Base-by-base conservation (phyloP, 2,888 invertebrate genomes). In the Scaptodrosophila latifasciaeformis region DNA sequence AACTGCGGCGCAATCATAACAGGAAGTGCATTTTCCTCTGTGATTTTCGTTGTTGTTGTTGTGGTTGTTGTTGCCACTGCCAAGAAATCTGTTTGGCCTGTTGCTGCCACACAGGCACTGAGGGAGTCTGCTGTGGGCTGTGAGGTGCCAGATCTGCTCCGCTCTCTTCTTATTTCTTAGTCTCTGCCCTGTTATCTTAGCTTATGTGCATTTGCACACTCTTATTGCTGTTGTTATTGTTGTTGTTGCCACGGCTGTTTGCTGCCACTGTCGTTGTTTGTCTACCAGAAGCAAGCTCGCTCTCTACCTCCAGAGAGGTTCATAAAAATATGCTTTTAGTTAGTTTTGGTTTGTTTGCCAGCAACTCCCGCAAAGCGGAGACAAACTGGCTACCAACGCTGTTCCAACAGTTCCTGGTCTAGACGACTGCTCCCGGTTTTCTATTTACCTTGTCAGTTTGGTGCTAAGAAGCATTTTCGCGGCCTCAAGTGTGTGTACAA, bases 21-120 rank as follows among this genome's bases (percentile, higher is more conserved):
- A 72, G 72, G 79, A 72, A 72, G 63, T 75, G 68, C 71, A 72
- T 78, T 62, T 72, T 75, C 71, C 65, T 75, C 2, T 13, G 12
- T 35, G 15, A 15, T 6, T 37, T 15, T n/a, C n/a, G 9, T n/a
- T 31, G 31, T n/a, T 31, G 31, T n/a, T 10, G n/a, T 31, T 31
- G 31, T 17, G 15, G 37, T 37, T 37, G 18, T 37, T 37, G 57
- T 59, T 67, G 75, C 65, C 43, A 58, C 48, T 74, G 75, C 75
- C 70, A 75, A 75, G 79, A 71, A 75, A 78, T 65, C 75, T 55
- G 47, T 48, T n/a, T n/a, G 24, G 40, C 18, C n/a, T n/a, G n/a
- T n/a, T 59, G 56, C 39, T 57, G 54, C 30, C n/a, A n/a, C n/a
- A n/a, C n/a, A n/a, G n/a, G n/a, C n/a, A n/a, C n/a, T n/a, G n/a